A percentile compares a stretch with the other conserved stretches of the same genome.
Evolutionary conservation across 1,140 invertebrate species (phyloP).

Genomic region (Paraescarpia echinospica): DNA sequence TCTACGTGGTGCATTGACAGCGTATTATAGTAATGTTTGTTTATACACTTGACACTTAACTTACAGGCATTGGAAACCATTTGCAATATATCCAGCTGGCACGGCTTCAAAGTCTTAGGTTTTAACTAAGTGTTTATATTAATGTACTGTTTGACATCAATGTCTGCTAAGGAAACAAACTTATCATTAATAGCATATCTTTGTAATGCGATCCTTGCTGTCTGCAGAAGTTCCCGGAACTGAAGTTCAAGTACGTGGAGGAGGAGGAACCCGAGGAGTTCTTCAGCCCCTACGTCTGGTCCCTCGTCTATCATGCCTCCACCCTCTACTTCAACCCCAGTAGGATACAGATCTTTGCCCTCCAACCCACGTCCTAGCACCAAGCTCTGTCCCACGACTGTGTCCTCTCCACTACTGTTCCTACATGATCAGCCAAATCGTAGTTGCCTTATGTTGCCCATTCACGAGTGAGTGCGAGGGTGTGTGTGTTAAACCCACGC

Average conservation of each 20-base stretch:
- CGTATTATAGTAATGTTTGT: too few relatives aligned
- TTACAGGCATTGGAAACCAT: not conserved
- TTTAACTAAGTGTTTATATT: too few relatives aligned
- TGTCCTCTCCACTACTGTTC: not conserved
- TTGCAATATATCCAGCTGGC: too few relatives aligned
- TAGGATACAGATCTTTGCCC: conserved; percentile 49
- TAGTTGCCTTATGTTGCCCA: not conserved
- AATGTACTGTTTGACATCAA: too few relatives aligned
- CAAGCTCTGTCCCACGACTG: not conserved
- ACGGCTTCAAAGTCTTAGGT: too few relatives aligned
- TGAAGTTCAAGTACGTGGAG: conserved; percentile 99
- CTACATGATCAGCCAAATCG: not conserved
- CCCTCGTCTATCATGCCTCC: conserved; percentile 66
- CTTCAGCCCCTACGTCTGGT: conserved; percentile 99
- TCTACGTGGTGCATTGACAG: too few relatives aligned
- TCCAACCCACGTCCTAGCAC: conserved; percentile 13
- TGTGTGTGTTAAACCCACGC: not conserved
- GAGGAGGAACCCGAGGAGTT: conserved; percentile 98
- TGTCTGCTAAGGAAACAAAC: too few relatives aligned
- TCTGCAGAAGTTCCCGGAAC: conserved; percentile 93
- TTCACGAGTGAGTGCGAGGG: too few relatives aligned
- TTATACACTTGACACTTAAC: too few relatives aligned
- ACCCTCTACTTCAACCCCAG: conserved; percentile 56
- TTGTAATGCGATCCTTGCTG: not conserved
- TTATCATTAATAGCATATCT: too few relatives aligned